Base-by-base conservation (phyloP, 2,113 vertebrate species). In the Formicarius rufipectus region DNA sequence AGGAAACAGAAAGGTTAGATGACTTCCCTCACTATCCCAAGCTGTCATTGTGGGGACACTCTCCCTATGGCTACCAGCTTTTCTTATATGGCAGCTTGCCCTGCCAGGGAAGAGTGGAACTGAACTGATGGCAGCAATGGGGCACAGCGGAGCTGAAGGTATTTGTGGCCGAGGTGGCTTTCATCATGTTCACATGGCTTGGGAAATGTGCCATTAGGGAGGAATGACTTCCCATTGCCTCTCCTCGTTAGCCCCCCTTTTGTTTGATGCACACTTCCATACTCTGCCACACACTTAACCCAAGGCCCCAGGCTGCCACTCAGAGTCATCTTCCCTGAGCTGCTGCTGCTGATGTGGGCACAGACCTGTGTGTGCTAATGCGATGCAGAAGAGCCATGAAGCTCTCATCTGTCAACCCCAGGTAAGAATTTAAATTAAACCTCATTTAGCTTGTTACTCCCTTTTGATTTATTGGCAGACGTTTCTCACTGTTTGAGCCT, bases 391-490 rank as follows among this genome's bases (percentile, higher is more conserved):
- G 78, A 91, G 84, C 91, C 72, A 76, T 15, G 76, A 67, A 73
- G 69, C 86, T 96, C 93, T 96, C 72, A 58, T 83, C 95, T 93
- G 84, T 56, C 92, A 91, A 87, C 90, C 87, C 66, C n/a, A 94
- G 93, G 95, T 96, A 93, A 2, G 47, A 95, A 97, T 98, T 96
- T 96, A 98, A 98, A 97, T 98, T 91, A 95, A 97, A 94, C 77
- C 95, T 97, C 94, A 96, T 97, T 98, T 97, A 96, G 94, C 94
- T 23, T 18, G 88, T 89, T 3, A 67, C 95, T 98, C 90, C 95
- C 86, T 95, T 98, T 97, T 97, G 95, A 98, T 98, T 98, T 97
- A 97, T 97, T 87, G 90, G 96, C 97, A 98, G 96, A 94, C 91
- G 66, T 94, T 89, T 96, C 97, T 98, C 97, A 94, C 94, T 84